Evolutionary conservation across 1,140 invertebrate species (phyloP).

Genomic region (Bacillus rossius): DNA sequence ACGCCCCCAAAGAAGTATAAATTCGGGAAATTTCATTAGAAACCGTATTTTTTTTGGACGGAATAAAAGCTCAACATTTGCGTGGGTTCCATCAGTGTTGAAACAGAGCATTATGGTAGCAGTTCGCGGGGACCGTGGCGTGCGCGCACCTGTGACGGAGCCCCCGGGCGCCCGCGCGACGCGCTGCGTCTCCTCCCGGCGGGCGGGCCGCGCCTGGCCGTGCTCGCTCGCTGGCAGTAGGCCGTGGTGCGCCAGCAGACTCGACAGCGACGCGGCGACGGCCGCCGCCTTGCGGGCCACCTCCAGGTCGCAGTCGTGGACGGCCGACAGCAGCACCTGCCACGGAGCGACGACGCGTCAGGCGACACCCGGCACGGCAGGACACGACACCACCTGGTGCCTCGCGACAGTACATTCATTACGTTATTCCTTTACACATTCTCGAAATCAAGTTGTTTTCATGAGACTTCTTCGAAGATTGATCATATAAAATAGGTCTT

Average conservation of each 20-base stretch:
- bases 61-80: constrained; percentile 4
- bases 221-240: constrained; percentile 33
- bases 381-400: no score
- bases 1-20: no score
- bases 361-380: no score
- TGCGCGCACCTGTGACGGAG: not conserved
- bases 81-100: not conserved
- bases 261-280: constrained; percentile 50
- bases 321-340: constrained; percentile 50
- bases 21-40: no score
- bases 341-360: no score
- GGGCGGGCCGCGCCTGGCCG: constrained; percentile 20
- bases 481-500: no score
- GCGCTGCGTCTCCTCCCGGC: constrained; percentile 17
- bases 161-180: not conserved
- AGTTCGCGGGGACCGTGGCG: not conserved
- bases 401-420: no score
- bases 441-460: no score
- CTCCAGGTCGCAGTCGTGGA: constrained; percentile 66
- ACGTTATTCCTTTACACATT: no score
- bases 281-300: constrained; percentile 54
- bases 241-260: constrained; percentile 47
- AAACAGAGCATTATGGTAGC: not conserved
- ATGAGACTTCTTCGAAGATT: not conserved
- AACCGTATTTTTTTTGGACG: no score